Percentiles rank a stretch among this genome's conserved stretches.
Conservation (phyloP, 2,797 vertebrate species). For the Crypturellus tataupa region DNA sequence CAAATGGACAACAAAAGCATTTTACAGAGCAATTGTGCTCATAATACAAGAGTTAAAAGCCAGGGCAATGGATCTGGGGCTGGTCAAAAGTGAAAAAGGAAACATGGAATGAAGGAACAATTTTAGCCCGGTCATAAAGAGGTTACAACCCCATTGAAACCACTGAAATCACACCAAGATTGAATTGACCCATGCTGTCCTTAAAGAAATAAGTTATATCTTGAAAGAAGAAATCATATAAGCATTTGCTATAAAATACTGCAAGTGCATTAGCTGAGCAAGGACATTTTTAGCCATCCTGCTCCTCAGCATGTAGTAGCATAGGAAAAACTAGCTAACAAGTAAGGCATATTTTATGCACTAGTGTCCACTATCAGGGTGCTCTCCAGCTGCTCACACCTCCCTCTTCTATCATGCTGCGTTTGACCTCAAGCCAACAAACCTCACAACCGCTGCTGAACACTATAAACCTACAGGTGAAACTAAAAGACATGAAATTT, state of each 20-base stretch:
- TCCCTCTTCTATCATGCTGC: not conserved
- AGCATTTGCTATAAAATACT: not conserved
- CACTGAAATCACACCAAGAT: not conserved
- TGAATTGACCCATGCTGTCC: not conserved
- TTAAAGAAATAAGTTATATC: not conserved
- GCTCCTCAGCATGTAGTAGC: not conserved
- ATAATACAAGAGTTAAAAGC: slow-evolving; percentile 14
- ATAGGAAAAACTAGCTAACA: not conserved
- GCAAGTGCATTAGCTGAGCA: not conserved
- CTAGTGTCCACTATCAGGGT: not conserved
- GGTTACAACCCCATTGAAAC: not conserved
- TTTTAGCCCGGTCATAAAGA: not conserved
- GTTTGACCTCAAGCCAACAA: not conserved
- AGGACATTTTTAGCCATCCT: not conserved
- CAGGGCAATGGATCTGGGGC: not conserved
- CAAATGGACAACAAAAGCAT: slow-evolving; percentile 6
- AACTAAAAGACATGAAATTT: not conserved
- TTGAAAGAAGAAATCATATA: not conserved
- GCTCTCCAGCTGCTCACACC: not conserved
- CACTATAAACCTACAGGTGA: not conserved
- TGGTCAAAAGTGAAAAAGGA: not conserved
- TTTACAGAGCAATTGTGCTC: not conserved
- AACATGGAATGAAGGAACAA: not conserved
- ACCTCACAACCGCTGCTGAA: not conserved
- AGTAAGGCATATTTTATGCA: no score